A percentile compares a stretch with the other conserved stretches of the same genome.
Evolutionary conservation across 2,113 vertebrate genomes (phyloP).

Genomic region (Megaceryle maxima): DNA sequence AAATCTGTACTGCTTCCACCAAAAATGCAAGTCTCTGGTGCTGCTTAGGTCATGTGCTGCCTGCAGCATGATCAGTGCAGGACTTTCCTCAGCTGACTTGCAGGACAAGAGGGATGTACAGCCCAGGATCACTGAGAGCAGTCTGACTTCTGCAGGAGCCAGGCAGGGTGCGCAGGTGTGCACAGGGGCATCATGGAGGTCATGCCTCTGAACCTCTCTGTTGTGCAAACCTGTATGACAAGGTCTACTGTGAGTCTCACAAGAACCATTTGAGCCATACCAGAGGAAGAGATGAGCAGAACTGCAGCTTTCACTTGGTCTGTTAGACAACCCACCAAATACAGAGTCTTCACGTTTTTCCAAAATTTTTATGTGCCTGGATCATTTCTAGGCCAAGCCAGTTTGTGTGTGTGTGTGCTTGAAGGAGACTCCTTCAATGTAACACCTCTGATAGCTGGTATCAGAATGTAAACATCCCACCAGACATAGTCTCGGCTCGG

Average conservation of each 20-base stretch:
- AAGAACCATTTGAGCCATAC: not conserved
- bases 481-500: not conserved
- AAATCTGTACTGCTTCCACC: not conserved
- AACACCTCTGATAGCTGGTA: not conserved
- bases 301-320: not conserved
- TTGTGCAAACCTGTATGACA: too few species aligned
- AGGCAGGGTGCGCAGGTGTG: not conserved
- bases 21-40: not conserved
- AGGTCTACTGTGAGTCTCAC: not conserved
- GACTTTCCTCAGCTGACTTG: not conserved
- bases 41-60: not conserved
- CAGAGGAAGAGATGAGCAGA: not conserved
- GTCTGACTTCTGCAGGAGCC: not conserved
- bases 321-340: not conserved
- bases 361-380: not conserved
- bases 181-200: accelerated
- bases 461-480: not conserved
- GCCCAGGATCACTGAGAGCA: not conserved
- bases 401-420: not conserved
- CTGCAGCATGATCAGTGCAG: not conserved
- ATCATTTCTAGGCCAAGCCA: not conserved
- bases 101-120: not conserved
- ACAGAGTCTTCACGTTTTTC: not conserved
- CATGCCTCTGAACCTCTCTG: not conserved
- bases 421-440: not conserved